Evolutionary conservation across 2,888 invertebrate genomes (phyloP), one percentile per base, ranked within the genome.

Genomic region (Caenorhabditis uteleia): DNA sequence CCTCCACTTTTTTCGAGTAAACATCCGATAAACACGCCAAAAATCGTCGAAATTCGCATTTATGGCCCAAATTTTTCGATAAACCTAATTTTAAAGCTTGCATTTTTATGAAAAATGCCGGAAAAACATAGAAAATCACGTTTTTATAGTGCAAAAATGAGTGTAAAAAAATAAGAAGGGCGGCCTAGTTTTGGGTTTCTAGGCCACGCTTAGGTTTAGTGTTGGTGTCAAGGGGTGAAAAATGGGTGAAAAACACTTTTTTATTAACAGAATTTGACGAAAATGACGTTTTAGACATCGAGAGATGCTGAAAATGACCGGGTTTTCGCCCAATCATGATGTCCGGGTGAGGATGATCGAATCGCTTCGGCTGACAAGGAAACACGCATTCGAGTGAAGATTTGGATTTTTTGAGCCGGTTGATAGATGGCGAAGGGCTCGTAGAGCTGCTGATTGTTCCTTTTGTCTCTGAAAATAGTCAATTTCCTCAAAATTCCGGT

Each of bases 301-400:
- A 57, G 55, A 44, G 56, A 48, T 8, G 62, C 62, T n/a, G 62
- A 64, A 27, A 53, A 56, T 3, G 62, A 64, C 31, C 62, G 40
- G 2, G 48, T 57, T 48, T 57, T 64, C 16, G 33, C 44, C 57
- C 53, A 53, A 26, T 49, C 48, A 39, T 39, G 47, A 7, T 48
- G 48, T 21, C 43, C 45, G 10, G 53, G 33, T 2, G 23, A 23
- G 25, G 44, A 53, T 18, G 50, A 44, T 21, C 57, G 53, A 6
- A 64, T 46, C 7, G 57, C 62, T 27, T 54, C 58, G 18, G 65
- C 65, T 12, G 65, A 65, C n/a, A 65, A 44, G 1, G 65, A 65
- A 14, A 58, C 44, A 25, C 65, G 54, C 54, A 65, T 58, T 46
- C 50, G 33, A 16, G 55, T 62, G n/a, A 62, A 46, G 18, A 62